These are phyloP conservation scores for Phrynocephalus forsythii DNA, from an alignment of 2,797 vertebrate species.

Conservation along the genomic window DNA sequence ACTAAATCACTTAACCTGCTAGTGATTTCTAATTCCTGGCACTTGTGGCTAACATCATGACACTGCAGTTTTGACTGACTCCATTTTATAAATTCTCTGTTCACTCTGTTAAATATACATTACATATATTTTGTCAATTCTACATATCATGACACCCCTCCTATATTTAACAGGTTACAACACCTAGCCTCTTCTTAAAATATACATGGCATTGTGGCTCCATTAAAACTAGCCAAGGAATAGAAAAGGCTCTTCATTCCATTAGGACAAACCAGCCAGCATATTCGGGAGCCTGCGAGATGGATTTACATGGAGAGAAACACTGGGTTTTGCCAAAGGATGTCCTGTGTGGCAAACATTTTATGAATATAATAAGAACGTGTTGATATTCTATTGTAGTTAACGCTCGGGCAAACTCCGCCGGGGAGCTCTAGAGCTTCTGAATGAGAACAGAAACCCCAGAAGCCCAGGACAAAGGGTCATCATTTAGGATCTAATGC, in stretches of 20 bases:
- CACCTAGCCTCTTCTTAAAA: too few species aligned
- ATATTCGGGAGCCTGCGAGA: not conserved
- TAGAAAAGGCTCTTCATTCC: not conserved
- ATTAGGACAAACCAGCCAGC: not conserved
- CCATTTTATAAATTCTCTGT: too few species aligned
- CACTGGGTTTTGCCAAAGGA: not conserved
- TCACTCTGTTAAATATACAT: too few species aligned
- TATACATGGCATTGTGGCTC: too few species aligned
- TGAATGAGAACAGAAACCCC: conserved; percentile 10
- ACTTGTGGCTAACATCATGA: too few species aligned
- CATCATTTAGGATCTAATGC: conserved; percentile 21
- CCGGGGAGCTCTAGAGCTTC: not conserved
- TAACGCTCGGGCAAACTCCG: conserved; percentile 32
- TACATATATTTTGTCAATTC: too few species aligned
- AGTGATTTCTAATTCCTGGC: too few species aligned
- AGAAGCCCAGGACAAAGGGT: conserved; percentile 26
- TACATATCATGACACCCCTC: too few species aligned
- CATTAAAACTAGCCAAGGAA: too few species aligned
- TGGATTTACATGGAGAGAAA: not conserved
- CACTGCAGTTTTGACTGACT: too few species aligned
- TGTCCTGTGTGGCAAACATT: not conserved
- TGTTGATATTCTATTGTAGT: not conserved
- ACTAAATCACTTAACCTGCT: too few species aligned
- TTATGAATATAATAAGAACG: conserved; percentile 11
- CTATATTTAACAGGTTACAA: too few species aligned